phyloP scores from a whole-genome alignment of 2,888 invertebrate genomes.

The Malthinus seriepunctatus region DNA sequence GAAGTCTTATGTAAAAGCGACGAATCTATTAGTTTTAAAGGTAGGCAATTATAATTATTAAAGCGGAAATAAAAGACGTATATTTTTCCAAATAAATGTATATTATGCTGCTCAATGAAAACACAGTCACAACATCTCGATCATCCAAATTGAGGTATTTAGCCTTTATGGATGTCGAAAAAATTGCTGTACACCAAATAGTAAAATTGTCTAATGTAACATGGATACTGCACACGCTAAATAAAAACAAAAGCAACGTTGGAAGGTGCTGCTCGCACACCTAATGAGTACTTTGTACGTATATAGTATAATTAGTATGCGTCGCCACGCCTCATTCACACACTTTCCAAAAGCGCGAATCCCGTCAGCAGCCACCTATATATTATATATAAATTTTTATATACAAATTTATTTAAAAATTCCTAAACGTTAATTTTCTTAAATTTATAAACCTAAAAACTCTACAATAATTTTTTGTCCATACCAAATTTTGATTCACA shows the following conservation, averaged over 20 bases:
- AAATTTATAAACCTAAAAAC: slow-evolving; percentile 57
- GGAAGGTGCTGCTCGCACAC: slow-evolving; percentile 53
- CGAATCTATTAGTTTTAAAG: too few species aligned
- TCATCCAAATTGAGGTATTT: slow-evolving; percentile 36
- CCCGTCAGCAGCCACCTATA: slow-evolving; percentile 57
- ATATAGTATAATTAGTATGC: slow-evolving; percentile 54
- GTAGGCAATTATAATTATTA: too few species aligned
- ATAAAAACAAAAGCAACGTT: slow-evolving; percentile 51
- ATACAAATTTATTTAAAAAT: slow-evolving; percentile 71
- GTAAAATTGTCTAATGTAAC: slow-evolving; percentile 59
- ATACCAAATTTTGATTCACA: slow-evolving; percentile 59
- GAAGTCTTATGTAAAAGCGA: too few species aligned
- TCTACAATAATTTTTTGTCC: slow-evolving; percentile 56
- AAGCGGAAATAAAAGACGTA: not conserved
- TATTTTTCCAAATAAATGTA: slow-evolving; percentile 70
- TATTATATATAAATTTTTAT: slow-evolving; percentile 66
- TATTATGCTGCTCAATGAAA: slow-evolving; percentile 74
- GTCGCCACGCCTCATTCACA: slow-evolving; percentile 54
- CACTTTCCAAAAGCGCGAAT: slow-evolving; percentile 44
- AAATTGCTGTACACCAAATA: slow-evolving; percentile 59
- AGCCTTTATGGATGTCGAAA: slow-evolving; percentile 46
- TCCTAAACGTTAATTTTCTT: slow-evolving; percentile 69
- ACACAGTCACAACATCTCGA: slow-evolving; percentile 58
- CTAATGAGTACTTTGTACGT: slow-evolving; percentile 57
- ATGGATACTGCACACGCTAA: slow-evolving; percentile 58